phyloP scores from a whole-genome alignment of 2,888 invertebrate genomes.

The Anarsia innoxiella region DNA sequence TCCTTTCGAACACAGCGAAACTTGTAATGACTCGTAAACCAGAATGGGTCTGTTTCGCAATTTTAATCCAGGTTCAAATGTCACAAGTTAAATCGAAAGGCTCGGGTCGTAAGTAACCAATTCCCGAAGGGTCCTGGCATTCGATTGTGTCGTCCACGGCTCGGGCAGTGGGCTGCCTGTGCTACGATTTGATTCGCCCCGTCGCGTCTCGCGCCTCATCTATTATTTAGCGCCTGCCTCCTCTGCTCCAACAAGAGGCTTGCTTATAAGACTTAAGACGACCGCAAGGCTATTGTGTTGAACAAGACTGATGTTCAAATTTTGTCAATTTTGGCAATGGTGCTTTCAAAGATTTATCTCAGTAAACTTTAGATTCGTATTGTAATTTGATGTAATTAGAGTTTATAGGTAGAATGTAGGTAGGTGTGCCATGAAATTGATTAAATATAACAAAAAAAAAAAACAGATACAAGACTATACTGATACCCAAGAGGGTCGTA shows the following conservation, averaged over 20 bases:
- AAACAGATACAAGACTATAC: not conserved
- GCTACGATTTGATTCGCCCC: constrained; percentile 5
- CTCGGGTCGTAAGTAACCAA: constrained; percentile 11
- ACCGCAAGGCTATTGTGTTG: constrained; percentile 1
- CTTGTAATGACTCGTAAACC: constrained; percentile 11
- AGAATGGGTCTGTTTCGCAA: constrained; percentile 10
- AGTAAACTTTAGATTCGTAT: too few relatives aligned
- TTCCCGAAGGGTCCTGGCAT: constrained; percentile 13
- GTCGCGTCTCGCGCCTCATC: not conserved
- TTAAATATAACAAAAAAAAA: too few relatives aligned
- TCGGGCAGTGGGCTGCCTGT: not conserved
- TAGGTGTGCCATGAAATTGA: too few relatives aligned
- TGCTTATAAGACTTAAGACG: not conserved
- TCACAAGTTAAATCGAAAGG: constrained; percentile 16
- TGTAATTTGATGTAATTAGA: too few relatives aligned
- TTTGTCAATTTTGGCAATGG: too few relatives aligned
- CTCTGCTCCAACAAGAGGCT: not conserved
- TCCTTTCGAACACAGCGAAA: constrained; percentile 4
- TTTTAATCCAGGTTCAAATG: constrained; percentile 14
- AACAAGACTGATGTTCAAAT: too few relatives aligned
- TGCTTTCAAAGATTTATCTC: too few relatives aligned
- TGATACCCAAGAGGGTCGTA: not conserved
- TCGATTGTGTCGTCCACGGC: constrained; percentile 3
- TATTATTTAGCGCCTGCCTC: constrained; percentile 1
- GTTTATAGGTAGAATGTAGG: too few relatives aligned